phyloP scores from a whole-genome alignment of 2,888 invertebrate species.

The Dinocampus coccinellae region DNA sequence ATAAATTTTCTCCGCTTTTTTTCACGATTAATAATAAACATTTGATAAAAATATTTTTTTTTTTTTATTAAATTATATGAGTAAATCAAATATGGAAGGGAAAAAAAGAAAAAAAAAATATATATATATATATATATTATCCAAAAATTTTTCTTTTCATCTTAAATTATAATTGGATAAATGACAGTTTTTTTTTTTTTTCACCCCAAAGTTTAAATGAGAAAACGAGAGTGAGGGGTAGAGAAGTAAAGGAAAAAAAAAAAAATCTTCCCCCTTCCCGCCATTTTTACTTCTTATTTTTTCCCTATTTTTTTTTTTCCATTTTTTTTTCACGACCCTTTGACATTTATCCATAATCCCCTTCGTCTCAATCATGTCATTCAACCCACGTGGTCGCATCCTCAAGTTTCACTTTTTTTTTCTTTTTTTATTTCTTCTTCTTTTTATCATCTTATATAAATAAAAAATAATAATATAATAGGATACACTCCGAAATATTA shows the following conservation, averaged over 20 bases:
- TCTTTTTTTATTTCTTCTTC: no score
- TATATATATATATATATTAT: no score
- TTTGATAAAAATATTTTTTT: no score
- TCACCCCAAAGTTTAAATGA: not conserved
- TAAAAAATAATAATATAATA: constrained; percentile 39
- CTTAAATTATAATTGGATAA: constrained; percentile 7
- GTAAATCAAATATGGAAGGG: no score
- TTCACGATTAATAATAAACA: no score
- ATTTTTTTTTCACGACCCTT: constrained; percentile 5
- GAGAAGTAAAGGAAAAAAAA: no score
- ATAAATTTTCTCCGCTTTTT: no score
- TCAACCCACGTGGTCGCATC: not conserved
- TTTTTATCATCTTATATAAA: constrained; percentile 5
- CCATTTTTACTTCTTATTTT: not conserved
- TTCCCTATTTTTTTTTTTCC: not conserved
- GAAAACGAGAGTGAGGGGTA: no score
- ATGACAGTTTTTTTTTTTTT: not conserved
- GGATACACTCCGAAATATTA: not conserved
- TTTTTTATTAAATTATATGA: no score
- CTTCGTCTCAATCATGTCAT: constrained; percentile 9
- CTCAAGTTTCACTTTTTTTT: not conserved
- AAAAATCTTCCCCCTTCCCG: no score
- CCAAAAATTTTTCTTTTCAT: not conserved
- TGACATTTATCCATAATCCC: constrained; percentile 18
- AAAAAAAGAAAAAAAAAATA: no score